Evolutionary conservation across 2,797 vertebrate species (phyloP), one percentile per base, ranked within the genome.

Genomic region (Betta splendens): DNA sequence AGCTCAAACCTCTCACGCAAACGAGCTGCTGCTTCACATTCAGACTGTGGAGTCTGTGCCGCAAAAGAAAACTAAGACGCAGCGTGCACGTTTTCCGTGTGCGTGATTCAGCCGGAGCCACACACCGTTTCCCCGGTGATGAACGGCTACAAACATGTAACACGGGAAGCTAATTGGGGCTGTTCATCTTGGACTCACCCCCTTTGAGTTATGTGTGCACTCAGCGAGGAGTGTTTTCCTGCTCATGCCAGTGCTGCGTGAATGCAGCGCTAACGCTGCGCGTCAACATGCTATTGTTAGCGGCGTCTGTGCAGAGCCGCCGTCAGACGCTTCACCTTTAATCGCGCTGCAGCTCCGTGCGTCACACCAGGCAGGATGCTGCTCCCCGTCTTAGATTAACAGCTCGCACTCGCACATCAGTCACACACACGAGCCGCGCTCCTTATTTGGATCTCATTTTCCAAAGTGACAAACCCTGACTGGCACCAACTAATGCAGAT

Each of bases 341-440:
- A 38, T 15, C 28, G 16, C 16, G 1, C 17, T 40, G 7, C 15
- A 38, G 11, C 7, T 15, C 45, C n/a, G 4, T 3, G 9, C 6
- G 18, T 39, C 29, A 35, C 45, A 52, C 61, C 25, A 22, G 40
- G 37, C 36, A 38, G 31, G 40, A 56, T 11, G 35, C 42, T 36
- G 5, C 51, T 42, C 42, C 52, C 57, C 68, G 64, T 63, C 70
- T 75, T 67, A 70, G 36, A 49, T 47, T 61, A 28, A 53, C 50
- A 55, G 48, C 35, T 58, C 46, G 32, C 54, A 62, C 15, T 59
- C 53, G 35, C 49, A 55, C 61, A 55, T 65, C 35, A 51, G 47
- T 31, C 29, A 31, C 29, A 9, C 66, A 28, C 33, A 49, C 62
- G 33, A 17, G 17, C 45, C 45, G 40, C 2, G 54, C 33, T 69